Evolutionary conservation across 1,140 invertebrate species (phyloP).

Genomic region (Rhyzopertha dominica): DNA sequence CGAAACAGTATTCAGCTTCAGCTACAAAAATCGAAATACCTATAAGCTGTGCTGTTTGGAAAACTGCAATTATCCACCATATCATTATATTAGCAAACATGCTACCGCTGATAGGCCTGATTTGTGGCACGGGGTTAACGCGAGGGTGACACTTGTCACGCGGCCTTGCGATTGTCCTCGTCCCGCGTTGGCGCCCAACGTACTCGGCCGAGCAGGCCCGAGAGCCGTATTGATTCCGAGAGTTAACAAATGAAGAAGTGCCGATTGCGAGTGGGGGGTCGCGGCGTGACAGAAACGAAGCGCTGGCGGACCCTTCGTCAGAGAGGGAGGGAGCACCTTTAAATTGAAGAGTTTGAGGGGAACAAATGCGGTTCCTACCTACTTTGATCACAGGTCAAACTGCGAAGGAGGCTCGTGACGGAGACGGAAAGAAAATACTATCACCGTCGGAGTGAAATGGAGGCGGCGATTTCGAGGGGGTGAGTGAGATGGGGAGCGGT

Average conservation of each 20-base stretch:
- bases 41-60: too few species aligned
- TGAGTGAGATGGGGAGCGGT: conserved; percentile 7
- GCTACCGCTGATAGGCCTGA: conserved; percentile 23
- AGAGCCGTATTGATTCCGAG: conserved; percentile 29
- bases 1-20: too few species aligned
- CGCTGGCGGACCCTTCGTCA: conserved; percentile 4
- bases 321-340: conserved; percentile 12
- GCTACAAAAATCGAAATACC: too few species aligned
- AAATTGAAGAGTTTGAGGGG: conserved; percentile 23
- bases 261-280: conserved; percentile 18
- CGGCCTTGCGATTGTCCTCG: conserved; percentile 25
- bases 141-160: conserved; percentile 23
- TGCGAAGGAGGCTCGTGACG: conserved; percentile 29
- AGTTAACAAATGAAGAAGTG: conserved; percentile 33
- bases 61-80: too few species aligned
- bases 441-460: conserved; percentile 13
- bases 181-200: conserved; percentile 23
- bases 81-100: too few species aligned
- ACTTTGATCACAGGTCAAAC: conserved; percentile 38
- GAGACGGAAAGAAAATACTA: conserved; percentile 30
- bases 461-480: conserved; percentile 6
- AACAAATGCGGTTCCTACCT: conserved; percentile 30
- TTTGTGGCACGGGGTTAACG: conserved; percentile 22
- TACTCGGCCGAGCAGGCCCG: conserved; percentile 21
- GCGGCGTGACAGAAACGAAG: conserved; percentile 18